A percentile compares a stretch with the other conserved stretches of the same genome.
These are phyloP conservation scores for Gymnocypris eckloni DNA, from an alignment of 2,797 vertebrate genomes.

Conservation along the genomic window DNA sequence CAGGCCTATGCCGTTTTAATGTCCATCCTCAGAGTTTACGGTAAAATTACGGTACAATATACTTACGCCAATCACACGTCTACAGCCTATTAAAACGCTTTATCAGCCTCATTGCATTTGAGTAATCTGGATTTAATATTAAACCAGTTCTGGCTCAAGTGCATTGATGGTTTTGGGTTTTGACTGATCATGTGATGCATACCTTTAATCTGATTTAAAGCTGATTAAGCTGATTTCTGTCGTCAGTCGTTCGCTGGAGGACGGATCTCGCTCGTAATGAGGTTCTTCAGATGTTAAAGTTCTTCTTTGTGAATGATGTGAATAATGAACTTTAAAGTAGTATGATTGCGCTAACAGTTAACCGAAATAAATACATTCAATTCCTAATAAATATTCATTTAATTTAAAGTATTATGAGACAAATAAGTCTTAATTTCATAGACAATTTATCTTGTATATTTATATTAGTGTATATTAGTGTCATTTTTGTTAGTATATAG, in stretches of 20 bases:
- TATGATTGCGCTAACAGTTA: neutral
- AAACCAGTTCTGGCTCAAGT: neutral
- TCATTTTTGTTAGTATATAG: no score
- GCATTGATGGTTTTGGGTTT: neutral
- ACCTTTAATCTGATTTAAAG: neutral
- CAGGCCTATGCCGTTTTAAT: neutral
- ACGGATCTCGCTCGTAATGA: conserved; percentile 15
- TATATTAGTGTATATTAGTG: no score
- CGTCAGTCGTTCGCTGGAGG: neutral
- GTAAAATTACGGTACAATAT: neutral
- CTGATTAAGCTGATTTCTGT: neutral
- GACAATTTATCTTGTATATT: no score
- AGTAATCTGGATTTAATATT: neutral
- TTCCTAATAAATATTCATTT: neutral
- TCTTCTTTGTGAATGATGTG: no score
- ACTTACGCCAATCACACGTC: neutral
- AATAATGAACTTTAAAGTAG: neutral
- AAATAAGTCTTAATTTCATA: neutral
- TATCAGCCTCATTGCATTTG: neutral
- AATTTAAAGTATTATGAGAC: neutral
- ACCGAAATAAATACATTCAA: neutral
- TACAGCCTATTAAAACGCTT: neutral
- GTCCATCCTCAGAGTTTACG: neutral
- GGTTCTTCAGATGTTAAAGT: no score
- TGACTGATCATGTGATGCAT: neutral